A percentile compares a stretch with the other conserved stretches of the same genome.
Conservation (phyloP, 2,888 invertebrate genomes). For the Isotomurus palustris region DNA sequence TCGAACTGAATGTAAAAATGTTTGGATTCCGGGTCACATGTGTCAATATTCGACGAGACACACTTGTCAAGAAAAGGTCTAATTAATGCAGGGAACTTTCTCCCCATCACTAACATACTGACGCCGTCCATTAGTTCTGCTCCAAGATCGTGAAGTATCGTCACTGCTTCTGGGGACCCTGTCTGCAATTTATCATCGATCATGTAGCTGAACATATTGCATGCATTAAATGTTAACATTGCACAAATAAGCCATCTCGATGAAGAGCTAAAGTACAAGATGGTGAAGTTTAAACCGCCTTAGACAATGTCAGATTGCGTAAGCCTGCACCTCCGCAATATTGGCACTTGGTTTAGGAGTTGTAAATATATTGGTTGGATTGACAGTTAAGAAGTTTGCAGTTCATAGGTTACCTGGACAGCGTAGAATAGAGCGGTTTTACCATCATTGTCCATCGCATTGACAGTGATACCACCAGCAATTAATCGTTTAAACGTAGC, state of each 20-base stretch:
- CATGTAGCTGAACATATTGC: neutral
- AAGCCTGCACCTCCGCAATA: too few species aligned
- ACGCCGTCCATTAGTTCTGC: conserved; percentile 45
- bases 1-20: conserved; percentile 47
- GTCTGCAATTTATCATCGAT: conserved; percentile 29
- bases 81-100: conserved; percentile 42
- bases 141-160: conserved; percentile 43
- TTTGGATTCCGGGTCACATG: conserved; percentile 45
- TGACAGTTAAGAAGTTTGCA: too few species aligned
- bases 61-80: conserved; percentile 45
- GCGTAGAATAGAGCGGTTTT: conserved; percentile 46
- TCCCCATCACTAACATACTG: conserved; percentile 42
- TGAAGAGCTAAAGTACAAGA: neutral
- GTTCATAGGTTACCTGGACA: conserved; percentile 36
- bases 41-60: conserved; percentile 45
- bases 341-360: too few species aligned
- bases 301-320: too few species aligned
- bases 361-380: too few species aligned
- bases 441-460: conserved; percentile 45
- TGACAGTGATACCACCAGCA: conserved; percentile 42
- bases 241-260: neutral
- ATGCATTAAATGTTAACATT: neutral
- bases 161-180: conserved; percentile 46
- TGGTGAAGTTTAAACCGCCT: too few species aligned
- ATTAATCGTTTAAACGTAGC: conserved; percentile 44